phyloP scores from a whole-genome alignment of 2,113 vertebrate genomes.

The Petroica traversi region DNA sequence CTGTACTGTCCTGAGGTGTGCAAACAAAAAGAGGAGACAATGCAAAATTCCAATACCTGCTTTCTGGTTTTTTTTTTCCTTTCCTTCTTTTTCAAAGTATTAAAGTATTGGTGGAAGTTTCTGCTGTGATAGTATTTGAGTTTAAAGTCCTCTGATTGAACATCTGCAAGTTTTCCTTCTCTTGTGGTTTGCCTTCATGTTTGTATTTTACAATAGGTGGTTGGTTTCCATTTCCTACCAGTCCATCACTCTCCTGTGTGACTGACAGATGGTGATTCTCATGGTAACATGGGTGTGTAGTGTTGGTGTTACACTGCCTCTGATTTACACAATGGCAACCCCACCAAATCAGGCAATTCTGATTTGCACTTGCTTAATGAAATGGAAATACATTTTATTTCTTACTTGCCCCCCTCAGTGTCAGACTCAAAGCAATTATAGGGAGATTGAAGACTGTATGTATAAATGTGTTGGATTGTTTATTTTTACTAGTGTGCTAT shows the following conservation, averaged over 20 bases:
- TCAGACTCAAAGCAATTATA: background rate
- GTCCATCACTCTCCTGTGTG: background rate
- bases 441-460: background rate
- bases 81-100: background rate
- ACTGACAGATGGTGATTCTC: background rate
- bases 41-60: background rate
- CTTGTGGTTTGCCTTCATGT: background rate
- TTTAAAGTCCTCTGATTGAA: background rate
- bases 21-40: background rate
- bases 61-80: background rate
- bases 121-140: background rate
- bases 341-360: background rate
- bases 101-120: background rate
- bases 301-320: background rate
- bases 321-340: background rate
- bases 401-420: background rate
- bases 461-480: background rate
- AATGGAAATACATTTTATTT: background rate
- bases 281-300: background rate
- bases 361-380: background rate
- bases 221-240: background rate
- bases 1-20: background rate
- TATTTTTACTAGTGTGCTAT: background rate
- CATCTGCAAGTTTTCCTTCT: background rate
- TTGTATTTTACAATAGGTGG: background rate